Evolutionary conservation across 1,140 invertebrate genomes (phyloP), one percentile per base, ranked within the genome.

Genomic region (Episyrphus balteatus): DNA sequence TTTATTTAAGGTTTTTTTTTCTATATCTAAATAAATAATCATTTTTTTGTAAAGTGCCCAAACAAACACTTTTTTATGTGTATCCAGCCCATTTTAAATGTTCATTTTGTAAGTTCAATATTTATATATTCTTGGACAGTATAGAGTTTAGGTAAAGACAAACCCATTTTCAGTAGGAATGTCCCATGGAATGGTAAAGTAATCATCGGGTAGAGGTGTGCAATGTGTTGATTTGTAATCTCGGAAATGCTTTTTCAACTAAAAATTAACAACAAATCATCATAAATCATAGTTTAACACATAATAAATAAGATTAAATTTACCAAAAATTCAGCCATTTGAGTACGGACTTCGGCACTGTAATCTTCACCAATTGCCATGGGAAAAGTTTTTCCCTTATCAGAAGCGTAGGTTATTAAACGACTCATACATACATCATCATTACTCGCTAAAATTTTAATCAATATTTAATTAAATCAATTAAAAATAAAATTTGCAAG

Each of bases 201-300:
- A 75, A 47, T 79, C 73, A 6, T 69, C 53, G 2, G 85, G 81
- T 46, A 96, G 70, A 21, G 83, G 86, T 13, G 80, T 81, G 72
- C 92, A 95, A 69, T 97, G 92, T 10, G 84, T 83, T 0, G 88
- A 84, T 53, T 83, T 78, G 59, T 82, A 91, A 68, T 97, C 88
- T 49, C 82, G 78, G 77, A 95, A 80, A 69, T 94, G 83, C 61
- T 85, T 84, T 18, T 72, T 73, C 41, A 84, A 77, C 82, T 86
- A 57, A 51, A 75, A 73, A 39, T 44, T 47, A 47, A 55, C 52
- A 49, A 50, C 51, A 62, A 41, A 34, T 19, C 0, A 55, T 48
- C 54, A 44, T 48, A 47, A 55, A 45, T 46, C 45, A 42, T 44
- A 55, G 51, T 46, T 44, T 42, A 48, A 52, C 46, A 44, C 47